Base-by-base conservation (phyloP, 2,797 vertebrate genomes). In the Acridotheres tristis region DNA sequence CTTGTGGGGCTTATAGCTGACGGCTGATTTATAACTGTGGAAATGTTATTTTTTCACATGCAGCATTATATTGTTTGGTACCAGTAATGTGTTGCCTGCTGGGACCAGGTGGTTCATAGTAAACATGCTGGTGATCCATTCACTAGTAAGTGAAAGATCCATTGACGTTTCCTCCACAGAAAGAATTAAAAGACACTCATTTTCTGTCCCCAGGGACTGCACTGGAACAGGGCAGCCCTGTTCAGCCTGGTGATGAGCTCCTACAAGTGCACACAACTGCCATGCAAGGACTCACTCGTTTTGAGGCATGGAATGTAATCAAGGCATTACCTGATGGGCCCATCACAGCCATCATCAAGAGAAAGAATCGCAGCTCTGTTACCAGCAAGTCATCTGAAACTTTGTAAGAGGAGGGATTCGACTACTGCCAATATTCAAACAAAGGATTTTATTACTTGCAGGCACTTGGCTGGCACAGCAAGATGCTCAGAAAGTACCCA, bases 271-370 rank as follows among this genome's bases (percentile, higher is more conserved):
- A 98, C 71, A 98, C 96, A 32, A 95, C 95, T 16, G 72, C 88
- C 42, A 74, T 99, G 90, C 98, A 98, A 91, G 98, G 98, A 45
- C 98, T 99, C 90, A 98, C 98, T 2, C 98, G 99, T 45, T 99
- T 99, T 5, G 99, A 99, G 93, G 99, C 99, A 7, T 99, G 99
- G 99, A 99, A 96, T 75, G 75, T 98, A 89, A 98, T 99, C 96
- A 99, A 99, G 96, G 97, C 97, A 2, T 95, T 99, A 83, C 98
- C 99, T 5, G 98, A 99, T 7, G 99, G 99, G 11, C 97, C 97
- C 5, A 94, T 99, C 89, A 97, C 96, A 0, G 80, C 96, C 2
- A 69, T 98, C 54, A 95, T 99, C 94, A 98, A 96, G 95, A 98
- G 98, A 95, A 98, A 94, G 53, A 89, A 78, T 72, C 63, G 10